Percentiles rank a stretch among this genome's conserved stretches.
These are phyloP conservation scores for Cancer borealis DNA, from an alignment of 2,888 invertebrate species.

Conservation along the genomic window DNA sequence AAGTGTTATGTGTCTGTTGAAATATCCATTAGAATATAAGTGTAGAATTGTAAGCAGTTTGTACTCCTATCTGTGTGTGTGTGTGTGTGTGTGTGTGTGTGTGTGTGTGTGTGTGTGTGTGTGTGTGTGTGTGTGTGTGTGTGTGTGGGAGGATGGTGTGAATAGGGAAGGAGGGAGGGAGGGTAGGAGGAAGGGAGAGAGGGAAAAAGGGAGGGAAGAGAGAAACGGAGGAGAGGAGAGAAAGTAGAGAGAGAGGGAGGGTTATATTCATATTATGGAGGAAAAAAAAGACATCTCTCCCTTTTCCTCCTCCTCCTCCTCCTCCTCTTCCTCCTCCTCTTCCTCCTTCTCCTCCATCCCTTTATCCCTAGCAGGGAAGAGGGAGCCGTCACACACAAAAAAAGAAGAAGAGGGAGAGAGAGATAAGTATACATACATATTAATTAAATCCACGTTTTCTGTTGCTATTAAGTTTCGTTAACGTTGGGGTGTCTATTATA, in stretches of 20 bases:
- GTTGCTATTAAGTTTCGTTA: background rate
- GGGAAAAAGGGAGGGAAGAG: background rate
- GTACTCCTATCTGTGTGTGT: background rate
- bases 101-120: background rate
- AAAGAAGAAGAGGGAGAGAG: background rate
- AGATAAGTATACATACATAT: background rate
- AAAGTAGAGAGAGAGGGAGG: background rate
- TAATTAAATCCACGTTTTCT: background rate
- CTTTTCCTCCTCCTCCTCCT: background rate
- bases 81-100: conserved; percentile 20
- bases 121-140: background rate
- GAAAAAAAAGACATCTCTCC: background rate
- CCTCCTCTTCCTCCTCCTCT: too few relatives aligned
- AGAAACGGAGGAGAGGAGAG: background rate
- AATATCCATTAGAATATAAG: too few relatives aligned
- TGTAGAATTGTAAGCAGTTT: too few relatives aligned
- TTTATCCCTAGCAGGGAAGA: background rate
- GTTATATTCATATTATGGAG: background rate
- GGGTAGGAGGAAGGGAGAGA: background rate
- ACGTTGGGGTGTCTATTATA: background rate
- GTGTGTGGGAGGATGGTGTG: background rate
- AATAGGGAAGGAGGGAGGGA: background rate
- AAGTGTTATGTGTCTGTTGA: too few relatives aligned
- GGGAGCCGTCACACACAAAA: background rate
- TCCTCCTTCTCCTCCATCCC: background rate